Conservation (phyloP, 2,888 invertebrate species). For the Leptinotarsa rubiginosa region DNA sequence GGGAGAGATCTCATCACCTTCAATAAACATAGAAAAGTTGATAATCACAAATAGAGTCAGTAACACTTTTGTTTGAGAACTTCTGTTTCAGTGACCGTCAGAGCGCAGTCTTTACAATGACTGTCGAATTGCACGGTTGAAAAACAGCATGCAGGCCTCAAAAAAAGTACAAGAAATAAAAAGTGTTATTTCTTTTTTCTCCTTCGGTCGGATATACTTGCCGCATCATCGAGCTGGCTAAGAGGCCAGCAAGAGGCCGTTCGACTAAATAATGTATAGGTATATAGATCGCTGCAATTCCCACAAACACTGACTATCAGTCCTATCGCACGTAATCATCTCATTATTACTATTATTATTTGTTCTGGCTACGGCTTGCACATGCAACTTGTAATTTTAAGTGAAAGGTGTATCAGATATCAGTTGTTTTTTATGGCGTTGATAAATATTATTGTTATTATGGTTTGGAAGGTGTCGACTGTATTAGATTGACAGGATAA, state of each 20-base stretch:
- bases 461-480: conserved; percentile 13
- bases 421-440: conserved; percentile 27
- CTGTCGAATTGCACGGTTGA: conserved; percentile 52
- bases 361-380: conserved; percentile 26
- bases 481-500: background rate
- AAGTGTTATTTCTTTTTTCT: conserved; percentile 20
- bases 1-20: too few species aligned
- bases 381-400: conserved; percentile 35
- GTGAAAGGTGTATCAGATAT: conserved; percentile 40
- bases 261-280: conserved; percentile 23
- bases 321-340: conserved; percentile 23
- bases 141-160: conserved; percentile 50
- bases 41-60: background rate
- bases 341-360: conserved; percentile 36
- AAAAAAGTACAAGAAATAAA: conserved; percentile 45
- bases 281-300: conserved; percentile 11
- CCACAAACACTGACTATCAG: conserved; percentile 25
- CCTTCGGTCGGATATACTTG: conserved; percentile 20
- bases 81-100: conserved; percentile 27
- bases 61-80: background rate
- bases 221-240: conserved; percentile 42
- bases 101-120: conserved; percentile 44
- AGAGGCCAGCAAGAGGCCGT: conserved; percentile 21
- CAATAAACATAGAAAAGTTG: too few species aligned
- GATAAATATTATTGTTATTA: conserved; percentile 27